phyloP scores from a whole-genome alignment of 37 sponge, comb jelly and placozoan genomes.

The Crambe crambe region DNA sequence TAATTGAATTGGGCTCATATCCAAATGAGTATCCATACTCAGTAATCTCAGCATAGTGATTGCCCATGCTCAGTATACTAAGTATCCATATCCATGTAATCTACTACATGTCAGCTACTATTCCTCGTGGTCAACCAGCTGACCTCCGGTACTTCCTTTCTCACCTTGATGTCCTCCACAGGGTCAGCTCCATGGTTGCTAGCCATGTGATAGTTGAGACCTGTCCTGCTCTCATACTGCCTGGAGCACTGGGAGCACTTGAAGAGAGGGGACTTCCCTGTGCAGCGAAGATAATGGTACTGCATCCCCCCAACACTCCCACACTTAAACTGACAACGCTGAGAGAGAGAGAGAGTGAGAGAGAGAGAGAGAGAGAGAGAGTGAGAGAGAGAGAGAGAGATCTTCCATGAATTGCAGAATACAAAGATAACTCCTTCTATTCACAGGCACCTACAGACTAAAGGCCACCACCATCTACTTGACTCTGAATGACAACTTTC shows the following conservation, averaged over 20 bases:
- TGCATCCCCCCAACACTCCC: conserved; percentile 63
- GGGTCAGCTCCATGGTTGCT: conserved; percentile 6
- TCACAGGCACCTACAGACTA: no score
- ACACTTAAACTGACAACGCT: conserved; percentile 60
- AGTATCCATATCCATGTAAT: no score
- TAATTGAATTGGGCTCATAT: no score
- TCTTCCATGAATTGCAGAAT: no score
- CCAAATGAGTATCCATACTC: no score
- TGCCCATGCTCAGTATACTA: no score
- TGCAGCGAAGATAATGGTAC: conserved; percentile 54
- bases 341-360: conserved; percentile 22
- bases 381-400: conserved; percentile 12
- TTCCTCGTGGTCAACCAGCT: no score
- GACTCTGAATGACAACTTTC: no score
- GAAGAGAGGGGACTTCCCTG: conserved; percentile 37
- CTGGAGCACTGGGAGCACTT: conserved; percentile 42
- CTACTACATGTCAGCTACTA: no score
- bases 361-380: conserved; percentile 19
- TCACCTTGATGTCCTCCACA: conserved; percentile 13
- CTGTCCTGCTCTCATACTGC: conserved; percentile 57
- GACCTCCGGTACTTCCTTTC: not conserved
- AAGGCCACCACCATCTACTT: no score
- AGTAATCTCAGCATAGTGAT: no score
- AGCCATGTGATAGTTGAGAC: conserved; percentile 57
- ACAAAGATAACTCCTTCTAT: no score